phyloP scores from a whole-genome alignment of 2,888 invertebrate genomes.

The Danaus chrysippus region DNA sequence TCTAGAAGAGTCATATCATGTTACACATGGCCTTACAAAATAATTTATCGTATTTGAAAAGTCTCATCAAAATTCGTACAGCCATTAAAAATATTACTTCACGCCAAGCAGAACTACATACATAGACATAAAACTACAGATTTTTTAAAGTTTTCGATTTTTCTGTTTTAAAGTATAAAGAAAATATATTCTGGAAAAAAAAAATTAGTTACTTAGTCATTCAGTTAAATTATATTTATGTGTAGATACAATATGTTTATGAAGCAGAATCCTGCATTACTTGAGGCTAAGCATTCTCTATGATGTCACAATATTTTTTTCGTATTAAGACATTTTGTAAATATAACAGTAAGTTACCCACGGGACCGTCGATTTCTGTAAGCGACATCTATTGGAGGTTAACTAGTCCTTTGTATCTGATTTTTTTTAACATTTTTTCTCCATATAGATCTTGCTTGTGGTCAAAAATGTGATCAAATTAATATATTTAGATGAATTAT shows the following conservation, averaged over 20 bases:
- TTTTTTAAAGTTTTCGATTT: too few species aligned
- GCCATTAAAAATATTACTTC: too few species aligned
- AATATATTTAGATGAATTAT: background rate
- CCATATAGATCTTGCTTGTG: conserved; percentile 54
- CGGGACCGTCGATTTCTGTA: conserved; percentile 47
- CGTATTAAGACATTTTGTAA: background rate
- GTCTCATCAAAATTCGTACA: too few species aligned
- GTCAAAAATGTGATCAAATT: conserved; percentile 17
- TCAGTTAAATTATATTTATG: background rate
- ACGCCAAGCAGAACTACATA: too few species aligned
- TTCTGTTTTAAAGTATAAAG: too few species aligned
- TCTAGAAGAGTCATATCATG: too few species aligned
- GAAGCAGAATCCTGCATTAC: background rate
- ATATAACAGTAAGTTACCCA: conserved; percentile 13
- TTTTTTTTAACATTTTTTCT: conserved; percentile 46
- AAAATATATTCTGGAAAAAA: background rate
- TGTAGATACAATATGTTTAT: background rate
- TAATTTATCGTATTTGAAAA: too few species aligned
- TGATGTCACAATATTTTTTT: background rate
- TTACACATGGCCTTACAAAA: too few species aligned
- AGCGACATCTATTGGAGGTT: conserved; percentile 56
- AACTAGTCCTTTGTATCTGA: conserved; percentile 70
- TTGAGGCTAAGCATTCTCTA: conserved; percentile 4
- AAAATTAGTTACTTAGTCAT: background rate
- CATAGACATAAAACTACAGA: too few species aligned